Base-by-base conservation (phyloP, 2,888 invertebrate species). In the Melipona beecheii region DNA sequence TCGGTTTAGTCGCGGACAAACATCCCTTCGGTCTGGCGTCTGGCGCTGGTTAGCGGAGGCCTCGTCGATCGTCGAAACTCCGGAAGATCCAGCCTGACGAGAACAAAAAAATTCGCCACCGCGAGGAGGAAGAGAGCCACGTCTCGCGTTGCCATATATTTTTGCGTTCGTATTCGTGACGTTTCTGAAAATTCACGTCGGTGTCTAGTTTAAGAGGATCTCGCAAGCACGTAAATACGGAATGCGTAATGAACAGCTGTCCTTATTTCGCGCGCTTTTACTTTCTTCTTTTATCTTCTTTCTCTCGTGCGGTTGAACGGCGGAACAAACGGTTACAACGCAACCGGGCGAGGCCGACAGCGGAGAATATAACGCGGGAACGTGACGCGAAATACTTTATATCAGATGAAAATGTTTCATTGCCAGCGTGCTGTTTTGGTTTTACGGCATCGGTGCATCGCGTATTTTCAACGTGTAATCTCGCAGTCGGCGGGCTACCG, bases 371-470 rank as follows among this genome's bases (percentile, higher is more conserved):
- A 81, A 81, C 71, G 66, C 60, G 60, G 71, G 65, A 68, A 65
- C 84, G 84, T 84, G 79, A 76, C 72, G 52, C 66, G 73, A 83
- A 82, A 86, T 88, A 86, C 85, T 88, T 88, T 76, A 78, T 69
- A 78, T 68, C 74, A 60, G 66, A 74, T 75, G 80, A 62, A 78
- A 82, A 81, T 86, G 87, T 88, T 88, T 82, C 78, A 78, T 52
- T 80, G 74, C 56, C 27, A 27, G 31, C 69, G 21, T 56, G 58
- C 62, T 64, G 69, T 86, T 88, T 88, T 85, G 82, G 86, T 86
- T 84, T 69, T 58, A 56, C 54, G n/a, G n/a, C 69, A 50, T n/a
- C 4, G 60, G 9, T 21, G 75, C 70, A 76, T 84, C 75, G 75
- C 78, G 56, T 54, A 64, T 86, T 66, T 60, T 71, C 27, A 60